Base-by-base conservation (phyloP, 2,797 vertebrate genomes). In the Siniperca scherzeri region DNA sequence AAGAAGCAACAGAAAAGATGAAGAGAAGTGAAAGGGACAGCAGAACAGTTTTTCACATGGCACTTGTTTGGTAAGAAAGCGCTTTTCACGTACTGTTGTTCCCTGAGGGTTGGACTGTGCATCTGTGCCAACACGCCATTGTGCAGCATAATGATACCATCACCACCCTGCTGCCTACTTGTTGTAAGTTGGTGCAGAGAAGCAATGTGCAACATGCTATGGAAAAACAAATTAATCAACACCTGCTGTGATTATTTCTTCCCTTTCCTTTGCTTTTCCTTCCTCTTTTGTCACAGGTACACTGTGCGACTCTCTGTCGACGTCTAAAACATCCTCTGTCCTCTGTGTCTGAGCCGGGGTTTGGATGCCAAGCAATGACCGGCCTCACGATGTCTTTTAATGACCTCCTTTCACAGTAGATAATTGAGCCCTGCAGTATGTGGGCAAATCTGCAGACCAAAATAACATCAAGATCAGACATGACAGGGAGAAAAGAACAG, bases 391-490 rank as follows among this genome's bases (percentile, higher is more conserved):
- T 60, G 57, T 55, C 79, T 82, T 87, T 83, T 71, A 87, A 89
- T 84, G 78, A 78, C 77, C 70, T 69, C 68, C 38, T 85, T 80
- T 83, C 83, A 83, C 78, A 33, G 82, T 10, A 80, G 80, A 77
- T 85, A 87, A 90, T 85, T 88, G 71, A 81, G 84, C 68, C 82
- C 77, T 83, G 76, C 77, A 80, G 77, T 59, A 48, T 13, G 67
- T 66, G 80, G 50, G 60, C 66, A 81, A 78, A 81, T 68, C 44
- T 70, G 56, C 62, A 40, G 62, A 83, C 80, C 8, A 22, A 90
- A 86, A 87, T 74, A 82, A 74, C 68, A 83, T 74, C 19, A 44
- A 50, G 36, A 80, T 80, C 60, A 57, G 61, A 40, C 57, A 30
- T 73, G 65, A 71, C 76, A 60, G 72, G 64, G 42, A 64, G 70